Percentiles rank a stretch among this genome's conserved stretches.
These are phyloP conservation scores for Neotoma lepida DNA, from an alignment of 2,113 vertebrate genomes.

Conservation along the genomic window DNA sequence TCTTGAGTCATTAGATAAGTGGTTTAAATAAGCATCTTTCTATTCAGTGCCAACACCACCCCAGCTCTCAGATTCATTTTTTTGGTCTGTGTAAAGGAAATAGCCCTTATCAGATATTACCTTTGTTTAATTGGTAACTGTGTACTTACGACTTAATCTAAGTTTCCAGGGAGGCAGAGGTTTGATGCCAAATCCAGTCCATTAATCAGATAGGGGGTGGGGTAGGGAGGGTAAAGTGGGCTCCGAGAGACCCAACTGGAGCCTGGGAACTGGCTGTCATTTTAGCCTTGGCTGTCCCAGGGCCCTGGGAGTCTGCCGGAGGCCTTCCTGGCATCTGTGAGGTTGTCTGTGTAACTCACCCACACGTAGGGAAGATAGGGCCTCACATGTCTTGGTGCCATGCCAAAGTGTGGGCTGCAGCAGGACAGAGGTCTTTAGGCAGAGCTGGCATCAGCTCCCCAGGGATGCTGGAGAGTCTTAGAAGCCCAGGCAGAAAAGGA, in stretches of 20 bases:
- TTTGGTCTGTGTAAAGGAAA: constrained; percentile 61
- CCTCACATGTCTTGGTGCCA: constrained; percentile 52
- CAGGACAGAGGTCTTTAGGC: constrained; percentile 75
- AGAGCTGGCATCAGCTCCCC: constrained; percentile 56
- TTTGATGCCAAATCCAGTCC: constrained; percentile 44
- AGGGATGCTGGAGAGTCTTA: constrained; percentile 21
- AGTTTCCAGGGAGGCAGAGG: constrained; percentile 57
- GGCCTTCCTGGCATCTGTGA: constrained; percentile 63
- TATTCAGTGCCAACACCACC: constrained; percentile 11
- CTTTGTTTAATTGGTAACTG: constrained; percentile 65
- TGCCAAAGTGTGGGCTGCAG: constrained; percentile 71
- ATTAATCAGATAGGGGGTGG: constrained; percentile 56
- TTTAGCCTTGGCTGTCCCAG: constrained; percentile 55
- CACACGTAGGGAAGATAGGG: constrained; percentile 64
- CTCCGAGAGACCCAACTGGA: background rate
- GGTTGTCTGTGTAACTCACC: constrained; percentile 71
- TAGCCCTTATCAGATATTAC: constrained; percentile 62
- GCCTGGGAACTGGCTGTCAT: constrained; percentile 73
- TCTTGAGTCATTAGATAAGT: constrained; percentile 19
- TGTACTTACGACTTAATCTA: constrained; percentile 54
- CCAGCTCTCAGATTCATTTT: constrained; percentile 49
- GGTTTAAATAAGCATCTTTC: constrained; percentile 42
- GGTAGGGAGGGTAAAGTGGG: background rate
- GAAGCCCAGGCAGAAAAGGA: constrained; percentile 9
- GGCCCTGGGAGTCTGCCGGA: constrained; percentile 62